Conservation (phyloP, 2,113 vertebrate species). For the Spilogale gracilis region DNA sequence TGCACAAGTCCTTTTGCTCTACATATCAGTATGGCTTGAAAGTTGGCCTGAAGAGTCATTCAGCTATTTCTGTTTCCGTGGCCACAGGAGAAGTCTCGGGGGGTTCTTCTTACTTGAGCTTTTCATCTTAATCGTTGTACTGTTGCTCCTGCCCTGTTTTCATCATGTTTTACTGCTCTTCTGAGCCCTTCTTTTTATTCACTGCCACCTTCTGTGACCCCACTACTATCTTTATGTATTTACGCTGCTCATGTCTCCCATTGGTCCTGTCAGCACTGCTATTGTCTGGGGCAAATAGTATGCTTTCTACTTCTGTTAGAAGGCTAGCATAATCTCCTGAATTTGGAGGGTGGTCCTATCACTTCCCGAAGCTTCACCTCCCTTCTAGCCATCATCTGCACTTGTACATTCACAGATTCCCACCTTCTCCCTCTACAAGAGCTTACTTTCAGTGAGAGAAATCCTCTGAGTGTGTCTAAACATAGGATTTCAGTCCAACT, state of each 20-base stretch:
- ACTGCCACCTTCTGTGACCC: not conserved
- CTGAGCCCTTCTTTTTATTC: not conserved
- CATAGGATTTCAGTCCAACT: not conserved
- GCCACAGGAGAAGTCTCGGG: not conserved
- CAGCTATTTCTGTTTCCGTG: not conserved
- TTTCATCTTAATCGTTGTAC: not conserved
- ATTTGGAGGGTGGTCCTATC: not conserved
- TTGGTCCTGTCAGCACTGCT: not conserved
- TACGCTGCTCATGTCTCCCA: not conserved
- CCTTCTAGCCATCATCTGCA: not conserved
- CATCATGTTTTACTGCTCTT: not conserved
- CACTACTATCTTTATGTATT: not conserved
- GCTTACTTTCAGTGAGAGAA: not conserved
- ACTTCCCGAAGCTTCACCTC: not conserved
- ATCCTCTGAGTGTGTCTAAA: not conserved
- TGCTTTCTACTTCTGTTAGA: not conserved
- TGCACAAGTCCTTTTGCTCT: not conserved
- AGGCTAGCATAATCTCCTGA: not conserved
- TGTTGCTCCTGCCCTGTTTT: not conserved
- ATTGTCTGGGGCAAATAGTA: not conserved
- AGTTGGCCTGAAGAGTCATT: not conserved
- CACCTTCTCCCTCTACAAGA: not conserved
- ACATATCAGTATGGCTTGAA: not conserved
- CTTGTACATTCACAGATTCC: not conserved
- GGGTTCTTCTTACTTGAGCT: not conserved